A percentile compares a stretch with the other conserved stretches of the same genome.
Conservation (phyloP, 2,888 invertebrate species). For the Patella pellucida region DNA sequence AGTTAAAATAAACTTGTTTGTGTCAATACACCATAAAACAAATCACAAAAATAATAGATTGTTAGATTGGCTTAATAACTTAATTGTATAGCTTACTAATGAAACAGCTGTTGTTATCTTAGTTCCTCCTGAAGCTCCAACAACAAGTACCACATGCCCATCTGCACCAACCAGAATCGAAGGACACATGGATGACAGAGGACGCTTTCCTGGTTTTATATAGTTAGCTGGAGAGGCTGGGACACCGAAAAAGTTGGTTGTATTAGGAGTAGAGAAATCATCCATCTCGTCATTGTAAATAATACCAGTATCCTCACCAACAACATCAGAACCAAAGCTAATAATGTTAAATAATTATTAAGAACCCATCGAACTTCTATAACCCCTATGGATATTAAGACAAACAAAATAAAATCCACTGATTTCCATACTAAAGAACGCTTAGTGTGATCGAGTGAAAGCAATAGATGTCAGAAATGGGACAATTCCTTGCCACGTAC, state of each 20-base stretch:
- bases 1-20: too few species aligned
- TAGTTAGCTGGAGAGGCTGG: conserved; percentile 85
- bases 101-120: conserved; percentile 86
- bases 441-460: too few species aligned
- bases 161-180: conserved; percentile 81
- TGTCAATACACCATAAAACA: too few species aligned
- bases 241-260: conserved; percentile 64
- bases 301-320: conserved; percentile 77
- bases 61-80: too few species aligned
- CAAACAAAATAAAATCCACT: too few species aligned
- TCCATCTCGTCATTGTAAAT: conserved; percentile 92
- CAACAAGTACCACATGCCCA: conserved; percentile 77
- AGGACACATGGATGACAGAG: conserved; percentile 92
- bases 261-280: conserved; percentile 83
- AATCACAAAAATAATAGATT: too few species aligned
- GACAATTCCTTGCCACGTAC: too few species aligned
- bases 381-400: too few species aligned
- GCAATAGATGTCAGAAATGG: too few species aligned
- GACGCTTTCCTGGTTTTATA: conserved; percentile 84
- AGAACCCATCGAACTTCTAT: neutral
- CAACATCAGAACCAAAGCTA: conserved; percentile 84
- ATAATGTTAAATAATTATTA: conserved; percentile 42
- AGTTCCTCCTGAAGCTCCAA: conserved; percentile 91
- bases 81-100: conserved; percentile 43
- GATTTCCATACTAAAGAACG: too few species aligned